Conservation (phyloP, 1,140 invertebrate species). For the Scaptomyza montana region DNA sequence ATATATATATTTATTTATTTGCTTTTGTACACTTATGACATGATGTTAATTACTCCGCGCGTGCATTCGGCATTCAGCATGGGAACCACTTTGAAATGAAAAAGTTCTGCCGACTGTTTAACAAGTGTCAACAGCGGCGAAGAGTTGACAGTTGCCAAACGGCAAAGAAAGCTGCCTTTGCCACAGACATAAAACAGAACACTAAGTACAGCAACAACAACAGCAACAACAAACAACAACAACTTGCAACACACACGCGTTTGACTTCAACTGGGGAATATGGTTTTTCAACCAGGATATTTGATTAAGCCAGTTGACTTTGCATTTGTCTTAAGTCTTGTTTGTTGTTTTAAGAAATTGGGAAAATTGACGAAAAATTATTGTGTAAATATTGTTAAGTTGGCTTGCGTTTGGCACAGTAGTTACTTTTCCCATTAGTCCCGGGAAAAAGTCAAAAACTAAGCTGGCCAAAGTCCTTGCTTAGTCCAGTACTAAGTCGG, state of each 20-base stretch:
- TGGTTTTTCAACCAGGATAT: constrained; percentile 34
- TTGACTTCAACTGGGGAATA: constrained; percentile 5
- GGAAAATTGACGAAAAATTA: constrained; percentile 53
- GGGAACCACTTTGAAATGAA: constrained; percentile 50
- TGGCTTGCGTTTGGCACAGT: constrained; percentile 47
- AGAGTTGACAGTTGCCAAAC: constrained; percentile 24
- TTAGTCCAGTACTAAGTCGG: constrained; percentile 23
- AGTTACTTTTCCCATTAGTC: constrained; percentile 28
- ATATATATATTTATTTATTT: constrained; percentile 76
- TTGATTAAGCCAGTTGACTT: constrained; percentile 45
- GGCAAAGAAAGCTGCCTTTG: constrained; percentile 37
- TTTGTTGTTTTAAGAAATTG: constrained; percentile 43
- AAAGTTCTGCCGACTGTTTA: constrained; percentile 54
- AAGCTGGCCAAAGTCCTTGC: constrained; percentile 10
- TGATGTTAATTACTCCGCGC: constrained; percentile 78
- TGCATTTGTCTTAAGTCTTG: constrained; percentile 6
- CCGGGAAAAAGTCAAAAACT: constrained; percentile 33
- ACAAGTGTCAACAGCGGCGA: constrained; percentile 37
- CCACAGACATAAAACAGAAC: constrained; percentile 30
- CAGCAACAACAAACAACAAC: constrained; percentile 6
- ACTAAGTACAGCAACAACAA: constrained; percentile 9
- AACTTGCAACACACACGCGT: constrained; percentile 16
- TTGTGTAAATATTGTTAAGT: constrained; percentile 74
- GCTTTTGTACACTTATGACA: constrained; percentile 78
- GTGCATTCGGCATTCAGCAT: constrained; percentile 44